Base-by-base conservation (phyloP, 2,888 invertebrate genomes). In the Achlya flavicornis region DNA sequence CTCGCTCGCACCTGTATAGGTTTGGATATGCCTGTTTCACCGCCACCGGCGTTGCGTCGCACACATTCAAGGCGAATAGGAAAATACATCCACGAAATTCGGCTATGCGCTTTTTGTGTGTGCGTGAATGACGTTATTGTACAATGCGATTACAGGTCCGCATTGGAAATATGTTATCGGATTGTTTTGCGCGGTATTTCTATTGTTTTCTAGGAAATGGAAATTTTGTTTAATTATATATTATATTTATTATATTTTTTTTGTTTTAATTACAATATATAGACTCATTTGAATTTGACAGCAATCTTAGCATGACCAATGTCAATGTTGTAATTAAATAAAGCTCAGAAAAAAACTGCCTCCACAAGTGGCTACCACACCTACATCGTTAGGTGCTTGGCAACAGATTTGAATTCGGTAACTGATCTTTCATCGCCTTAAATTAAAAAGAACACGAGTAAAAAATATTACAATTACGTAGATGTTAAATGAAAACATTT, bases 51-150 rank as follows among this genome's bases (percentile, higher is more conserved):
- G 85, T 80, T 81, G 83, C 82, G 81, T 74, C 87, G 85, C 93
- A 92, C 93, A 92, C 92, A 87, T 72, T 63, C 69, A 75, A 71
- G 71, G 61, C 61, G 77, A 71, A 86, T 92, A 91, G 92, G 89
- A 91, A 92, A 93, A 89, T 92, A 93, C 92, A 93, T 92, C 88
- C 87, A 89, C 86, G 83, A 91, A 90, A 87, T 92, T 93, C 85
- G 91, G 91, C 88, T 83, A 79, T 83, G 72, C 79, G 83, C 71
- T 71, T 75, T 74, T 72, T 70, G 69, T 86, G 93, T 93, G 93
- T 90, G 93, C 78, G 93, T 90, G 88, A 87, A 91, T 93, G 93
- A 93, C 93, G 93, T 90, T 93, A 91, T 89, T 88, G 85, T 86
- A 89, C 90, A 91, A 91, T 93, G 92, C 93, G 92, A 88, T 91